phyloP scores from a whole-genome alignment of 2,888 invertebrate species.

The Drosophila eohydei region DNA sequence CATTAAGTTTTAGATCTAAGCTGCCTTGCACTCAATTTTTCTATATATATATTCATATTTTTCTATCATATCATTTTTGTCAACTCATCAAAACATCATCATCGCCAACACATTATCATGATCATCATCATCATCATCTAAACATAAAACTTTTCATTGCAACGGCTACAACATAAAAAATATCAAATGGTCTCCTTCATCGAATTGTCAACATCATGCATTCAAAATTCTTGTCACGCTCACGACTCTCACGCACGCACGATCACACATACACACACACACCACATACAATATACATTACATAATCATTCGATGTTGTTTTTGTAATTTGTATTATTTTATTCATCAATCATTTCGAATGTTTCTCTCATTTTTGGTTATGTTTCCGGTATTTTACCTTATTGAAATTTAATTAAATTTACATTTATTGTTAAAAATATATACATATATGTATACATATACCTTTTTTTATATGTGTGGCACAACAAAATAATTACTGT shows the following conservation, averaged over 20 bases:
- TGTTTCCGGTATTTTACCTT: slow-evolving; percentile 70
- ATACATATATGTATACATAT: slow-evolving; percentile 3
- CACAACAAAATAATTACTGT: slow-evolving; percentile 62
- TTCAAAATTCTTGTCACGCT: slow-evolving; percentile 68
- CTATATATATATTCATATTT: slow-evolving; percentile 35
- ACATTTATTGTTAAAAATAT: slow-evolving; percentile 53
- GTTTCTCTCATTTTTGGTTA: slow-evolving; percentile 55
- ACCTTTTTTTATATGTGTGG: slow-evolving; percentile 33
- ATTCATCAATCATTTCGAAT: slow-evolving; percentile 69
- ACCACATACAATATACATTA: slow-evolving; percentile 44
- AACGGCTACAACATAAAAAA: slow-evolving; percentile 41
- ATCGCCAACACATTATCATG: slow-evolving; percentile 17
- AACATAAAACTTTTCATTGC: slow-evolving; percentile 41
- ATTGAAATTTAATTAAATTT: slow-evolving; percentile 71
- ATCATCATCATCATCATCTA: slow-evolving; percentile 27
- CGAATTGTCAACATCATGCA: slow-evolving; percentile 55
- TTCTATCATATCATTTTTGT: slow-evolving; percentile 43
- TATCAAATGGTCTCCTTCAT: slow-evolving; percentile 47
- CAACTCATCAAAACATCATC: slow-evolving; percentile 36
- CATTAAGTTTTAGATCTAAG: slow-evolving; percentile 30
- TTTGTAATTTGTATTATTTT: slow-evolving; percentile 55
- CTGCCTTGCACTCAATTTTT: slow-evolving; percentile 50
- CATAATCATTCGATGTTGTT: slow-evolving; percentile 60
- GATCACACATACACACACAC: slow-evolving; percentile 10
- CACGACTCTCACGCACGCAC: slow-evolving; percentile 33